Base-by-base conservation (phyloP, 35 echinoderm and acorn worm species). In the Diadema setosum region DNA sequence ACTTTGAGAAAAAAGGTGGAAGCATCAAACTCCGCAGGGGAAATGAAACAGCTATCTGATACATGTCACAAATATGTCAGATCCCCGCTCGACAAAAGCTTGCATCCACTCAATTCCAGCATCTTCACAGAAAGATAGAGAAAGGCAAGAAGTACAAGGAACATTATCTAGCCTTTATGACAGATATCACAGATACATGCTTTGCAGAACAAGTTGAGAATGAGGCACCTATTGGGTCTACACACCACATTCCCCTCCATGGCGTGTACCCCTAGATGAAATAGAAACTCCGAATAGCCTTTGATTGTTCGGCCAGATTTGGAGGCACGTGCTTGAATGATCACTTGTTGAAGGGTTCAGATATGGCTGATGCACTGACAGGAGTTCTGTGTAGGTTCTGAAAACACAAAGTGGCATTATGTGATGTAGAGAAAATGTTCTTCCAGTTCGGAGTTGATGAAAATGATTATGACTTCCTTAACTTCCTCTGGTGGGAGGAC, bases 341-440 rank as follows among this genome's bases (percentile, higher is more conserved):
- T 42, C 50, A 86, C 18, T 42, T 86, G 1, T 43, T 63, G 2
- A 31, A 86, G 73, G 84, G 84, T 1, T 64, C 84, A 36, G 84
- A 86, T 44, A 20, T 86, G 2, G 73, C 84, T 3, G 73, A 86
- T 59, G 0, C 58, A 27, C 42, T 86, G 57, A 25, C 36, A 4
- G 86, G 94, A 9, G 90, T 97, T 39, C 82, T 92, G 43, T 57
- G 45, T 24, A 48, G 94, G 24, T 96, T 96, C 25, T 5, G 94
- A 14, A 31, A 80, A 24, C 84, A 96, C 39, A 43, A 67, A 6
- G 58, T 96, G 39, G 94, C 86, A 4, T 40, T 96, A 11, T 78
- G 90, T 3, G 90, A 93, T 32, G 90, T 59, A 17, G 30, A 82
- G 21, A 82, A 82, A 25, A 82, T 82, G 80, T 82, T 82, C 80